Evolutionary conservation across 2,113 vertebrate species (phyloP).

Genomic region (Ploceus nigricollis): DNA sequence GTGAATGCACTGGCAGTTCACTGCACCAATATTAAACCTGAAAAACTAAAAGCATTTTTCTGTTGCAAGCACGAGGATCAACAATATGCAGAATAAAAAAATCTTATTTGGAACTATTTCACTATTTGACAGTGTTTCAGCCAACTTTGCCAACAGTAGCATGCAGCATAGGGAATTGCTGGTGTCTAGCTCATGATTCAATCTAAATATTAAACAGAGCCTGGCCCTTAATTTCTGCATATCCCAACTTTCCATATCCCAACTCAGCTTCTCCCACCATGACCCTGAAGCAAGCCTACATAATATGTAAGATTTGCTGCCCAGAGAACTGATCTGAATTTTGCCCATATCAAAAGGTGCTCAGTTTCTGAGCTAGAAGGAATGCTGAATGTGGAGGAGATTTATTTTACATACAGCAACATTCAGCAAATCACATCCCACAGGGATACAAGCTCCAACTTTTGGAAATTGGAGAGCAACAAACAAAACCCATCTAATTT

Average conservation of each 20-base stretch:
- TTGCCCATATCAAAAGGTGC: neutral
- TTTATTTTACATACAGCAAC: neutral
- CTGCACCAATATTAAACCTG: neutral
- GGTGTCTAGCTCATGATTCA: neutral
- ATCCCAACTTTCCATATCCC: neutral
- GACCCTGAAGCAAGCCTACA: neutral
- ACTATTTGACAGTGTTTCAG: neutral
- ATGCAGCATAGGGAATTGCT: neutral
- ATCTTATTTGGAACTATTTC: neutral
- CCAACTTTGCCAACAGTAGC: neutral
- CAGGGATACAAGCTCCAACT: neutral
- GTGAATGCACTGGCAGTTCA: neutral
- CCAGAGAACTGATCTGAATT: neutral
- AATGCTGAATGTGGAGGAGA: neutral
- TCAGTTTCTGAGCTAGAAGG: neutral
- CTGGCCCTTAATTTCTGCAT: neutral
- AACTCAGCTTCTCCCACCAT: neutral
- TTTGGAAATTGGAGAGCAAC: neutral
- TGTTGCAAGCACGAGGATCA: neutral
- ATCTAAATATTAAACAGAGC: constrained; percentile 46
- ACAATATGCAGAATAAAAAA: neutral
- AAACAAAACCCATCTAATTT: neutral
- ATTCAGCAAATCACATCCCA: neutral
- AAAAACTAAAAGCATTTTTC: neutral
- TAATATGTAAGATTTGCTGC: neutral